Base-by-base conservation (phyloP, 2,113 vertebrate genomes). In the Zapornia atra region DNA sequence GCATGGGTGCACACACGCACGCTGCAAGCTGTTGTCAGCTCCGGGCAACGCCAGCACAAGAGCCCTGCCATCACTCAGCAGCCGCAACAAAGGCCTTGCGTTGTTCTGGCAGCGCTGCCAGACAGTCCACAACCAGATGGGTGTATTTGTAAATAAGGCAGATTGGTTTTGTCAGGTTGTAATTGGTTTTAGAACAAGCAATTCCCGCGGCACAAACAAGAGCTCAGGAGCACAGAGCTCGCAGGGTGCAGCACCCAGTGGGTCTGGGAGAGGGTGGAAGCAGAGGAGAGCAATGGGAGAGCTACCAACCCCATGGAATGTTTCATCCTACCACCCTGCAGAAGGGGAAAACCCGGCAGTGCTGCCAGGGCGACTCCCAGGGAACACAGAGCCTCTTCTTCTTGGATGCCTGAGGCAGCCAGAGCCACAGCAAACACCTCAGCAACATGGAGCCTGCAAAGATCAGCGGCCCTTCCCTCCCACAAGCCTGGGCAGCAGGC, bases 131-230 rank as follows among this genome's bases (percentile, higher is more conserved):
- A 14, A 78, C 64, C 96, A 97, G 95, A 97, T 96, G 95, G 97
- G 76, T 79, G 84, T 90, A 88, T 88, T 93, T 95, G 93, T 97
- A 96, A 97, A 97, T 93, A 95, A 94, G 94, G 93, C 81, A 95
- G 85, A 96, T 71, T 84, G 70, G 92, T 96, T 97, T 87, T 97
- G 82, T 95, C 97, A 97, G 92, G 91, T 76, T 92, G 81, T 85
- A 95, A 96, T 78, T 95, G 94, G 92, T 65, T 98, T 97, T 85
- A 95, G 92, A 96, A 81, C 56, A 95, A 94, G 92, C 96, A 97
- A 87, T 29, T 79, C 88, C 85, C 65, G 57, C 25, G 14, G 84
- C 48, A 66, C 84, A 97, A 96, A 96, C 78, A 95, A 89, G 76
- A 83, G 60, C 34, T 44, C 61, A 90, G 84, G 76, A 83, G 85